Conservation (phyloP, 2,888 invertebrate species). For the Pinctada fucata region DNA sequence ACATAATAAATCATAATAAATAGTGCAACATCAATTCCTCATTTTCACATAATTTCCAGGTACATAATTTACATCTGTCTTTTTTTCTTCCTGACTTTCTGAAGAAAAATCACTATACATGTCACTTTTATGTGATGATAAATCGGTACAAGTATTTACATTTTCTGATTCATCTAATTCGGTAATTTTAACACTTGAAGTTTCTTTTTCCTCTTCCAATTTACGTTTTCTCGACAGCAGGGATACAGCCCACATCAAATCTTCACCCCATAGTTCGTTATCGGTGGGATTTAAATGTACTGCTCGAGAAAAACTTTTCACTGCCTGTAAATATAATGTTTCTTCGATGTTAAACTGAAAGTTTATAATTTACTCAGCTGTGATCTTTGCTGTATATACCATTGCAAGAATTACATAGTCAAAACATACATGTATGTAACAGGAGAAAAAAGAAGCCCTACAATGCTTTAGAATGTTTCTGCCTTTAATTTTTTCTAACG, state of each 20-base stretch:
- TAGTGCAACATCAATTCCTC: conserved; percentile 45
- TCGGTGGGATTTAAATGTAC: conserved; percentile 74
- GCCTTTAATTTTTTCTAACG: no score
- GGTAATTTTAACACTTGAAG: conserved; percentile 43
- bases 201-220: conserved; percentile 45
- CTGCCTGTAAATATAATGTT: conserved; percentile 61
- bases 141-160: background rate
- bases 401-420: no score
- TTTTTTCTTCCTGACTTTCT: background rate
- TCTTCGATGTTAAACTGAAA: no score
- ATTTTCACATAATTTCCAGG: conserved; percentile 58
- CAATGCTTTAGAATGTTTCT: no score
- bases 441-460: no score
- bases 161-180: conserved; percentile 38
- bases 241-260: conserved; percentile 69
- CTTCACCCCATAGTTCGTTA: conserved; percentile 75
- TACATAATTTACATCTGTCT: conserved; percentile 24
- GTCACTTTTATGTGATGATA: no score
- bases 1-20: background rate
- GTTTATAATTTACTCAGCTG: no score
- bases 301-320: conserved; percentile 73
- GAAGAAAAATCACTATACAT: background rate
- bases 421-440: no score
- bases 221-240: conserved; percentile 50
- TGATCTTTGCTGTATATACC: no score